Conservation (phyloP, 2,888 invertebrate species). For the Ypsolopha scabrella region DNA sequence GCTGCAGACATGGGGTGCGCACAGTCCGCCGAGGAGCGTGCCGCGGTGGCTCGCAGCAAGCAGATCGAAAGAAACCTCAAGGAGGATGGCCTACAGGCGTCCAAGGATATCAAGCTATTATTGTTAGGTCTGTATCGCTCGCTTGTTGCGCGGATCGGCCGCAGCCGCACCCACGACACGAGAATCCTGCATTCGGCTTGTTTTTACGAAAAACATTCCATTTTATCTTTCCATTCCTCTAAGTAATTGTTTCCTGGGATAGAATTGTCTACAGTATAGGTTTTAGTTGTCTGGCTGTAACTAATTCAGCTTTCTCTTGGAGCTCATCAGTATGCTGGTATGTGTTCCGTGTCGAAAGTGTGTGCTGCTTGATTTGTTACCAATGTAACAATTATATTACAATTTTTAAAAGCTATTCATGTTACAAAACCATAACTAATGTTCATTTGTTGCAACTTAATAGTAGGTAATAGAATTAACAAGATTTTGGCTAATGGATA, state of each 20-base stretch:
- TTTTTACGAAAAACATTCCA: too few species aligned
- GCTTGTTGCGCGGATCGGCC: background rate
- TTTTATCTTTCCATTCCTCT: too few species aligned
- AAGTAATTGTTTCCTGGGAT: background rate
- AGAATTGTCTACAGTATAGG: background rate
- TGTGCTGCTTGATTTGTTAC: conserved; percentile 16
- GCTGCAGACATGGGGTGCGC: conserved; percentile 95
- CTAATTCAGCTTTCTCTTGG: conserved; percentile 39
- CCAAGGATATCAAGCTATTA: conserved; percentile 98
- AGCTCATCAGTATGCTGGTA: conserved; percentile 48
- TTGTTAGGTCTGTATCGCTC: conserved; percentile 80
- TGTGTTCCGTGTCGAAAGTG: conserved; percentile 47
- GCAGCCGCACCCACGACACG: background rate
- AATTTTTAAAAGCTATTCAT: too few species aligned
- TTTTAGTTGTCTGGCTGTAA: background rate
- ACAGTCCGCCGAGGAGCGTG: conserved; percentile 99
- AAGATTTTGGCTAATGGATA: too few species aligned
- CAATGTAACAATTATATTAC: background rate
- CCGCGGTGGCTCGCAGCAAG: conserved; percentile 97
- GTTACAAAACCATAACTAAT: too few species aligned
- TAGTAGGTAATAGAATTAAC: too few species aligned
- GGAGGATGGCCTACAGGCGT: conserved; percentile 98
- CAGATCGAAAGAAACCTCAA: conserved; percentile 98
- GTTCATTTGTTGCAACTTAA: too few species aligned
- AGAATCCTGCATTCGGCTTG: too few species aligned